phyloP scores from a whole-genome alignment of 2,797 vertebrate species.

The Pelodytes ibericus region DNA sequence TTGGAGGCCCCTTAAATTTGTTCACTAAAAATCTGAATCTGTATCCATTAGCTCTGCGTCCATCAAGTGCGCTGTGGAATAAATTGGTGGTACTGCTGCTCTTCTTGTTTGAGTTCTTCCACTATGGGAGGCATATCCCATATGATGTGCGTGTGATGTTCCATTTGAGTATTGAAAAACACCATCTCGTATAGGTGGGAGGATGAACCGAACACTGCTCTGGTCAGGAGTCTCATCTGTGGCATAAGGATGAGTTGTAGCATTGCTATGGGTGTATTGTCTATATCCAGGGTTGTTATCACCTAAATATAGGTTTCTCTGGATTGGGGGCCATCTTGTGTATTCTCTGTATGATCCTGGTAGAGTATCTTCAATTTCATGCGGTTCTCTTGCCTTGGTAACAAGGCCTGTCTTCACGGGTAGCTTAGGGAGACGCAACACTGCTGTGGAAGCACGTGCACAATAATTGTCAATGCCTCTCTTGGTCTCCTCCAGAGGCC shows the following conservation, averaged over 20 bases:
- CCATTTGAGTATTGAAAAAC: constrained; percentile 56
- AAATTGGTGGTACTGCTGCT: constrained; percentile 78
- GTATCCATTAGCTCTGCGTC: constrained; percentile 90
- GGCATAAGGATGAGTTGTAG: constrained; percentile 72
- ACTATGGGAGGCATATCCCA: constrained; percentile 59
- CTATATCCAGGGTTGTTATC: constrained; percentile 60
- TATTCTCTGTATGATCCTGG: constrained; percentile 76
- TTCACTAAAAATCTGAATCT: constrained; percentile 88
- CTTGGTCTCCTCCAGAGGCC: constrained; percentile 61
- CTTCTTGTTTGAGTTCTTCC: constrained; percentile 73
- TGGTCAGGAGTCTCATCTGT: constrained; percentile 65
- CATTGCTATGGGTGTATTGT: constrained; percentile 62
- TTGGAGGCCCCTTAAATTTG: not conserved
- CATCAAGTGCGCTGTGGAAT: constrained; percentile 92
- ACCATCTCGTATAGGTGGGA: constrained; percentile 61
- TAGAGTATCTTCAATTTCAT: constrained; percentile 68
- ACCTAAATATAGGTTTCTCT: constrained; percentile 60
- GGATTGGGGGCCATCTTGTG: constrained; percentile 60
- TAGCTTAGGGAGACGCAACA: constrained; percentile 88
- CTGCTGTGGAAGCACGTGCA: constrained; percentile 71
- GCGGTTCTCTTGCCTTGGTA: constrained; percentile 65
- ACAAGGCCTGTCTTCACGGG: constrained; percentile 85
- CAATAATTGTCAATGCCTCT: constrained; percentile 48
- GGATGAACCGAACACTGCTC: constrained; percentile 54
- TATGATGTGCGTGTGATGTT: constrained; percentile 50